Base-by-base conservation (phyloP, 1,140 invertebrate species). In the Chironomus tepperi region DNA sequence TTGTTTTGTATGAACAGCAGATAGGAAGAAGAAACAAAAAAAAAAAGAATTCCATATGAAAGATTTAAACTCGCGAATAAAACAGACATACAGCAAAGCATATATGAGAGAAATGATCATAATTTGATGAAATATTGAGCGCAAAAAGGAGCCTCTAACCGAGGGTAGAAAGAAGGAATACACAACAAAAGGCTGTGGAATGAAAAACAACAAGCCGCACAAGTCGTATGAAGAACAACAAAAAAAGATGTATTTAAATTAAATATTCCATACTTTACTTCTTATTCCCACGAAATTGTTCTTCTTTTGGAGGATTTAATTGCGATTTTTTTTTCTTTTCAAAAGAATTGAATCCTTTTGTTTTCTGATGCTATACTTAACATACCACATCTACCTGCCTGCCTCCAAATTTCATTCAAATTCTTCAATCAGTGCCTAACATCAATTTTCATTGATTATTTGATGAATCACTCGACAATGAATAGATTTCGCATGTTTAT, bases 51-150 rank as follows among this genome's bases (percentile, higher is more conserved):
- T 57, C n/a, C n/a, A n/a, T n/a, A 57, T 70, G 9, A 19, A 21
- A 16, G 65, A 19, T 70, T 34, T 34, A 34, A 21, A 70, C 15
- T 19, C 65, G 16, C 24, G 18, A 70, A 70, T 70, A 18, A 21
- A n/a, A 70, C 65, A 7, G 16, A 57, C 12, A 18, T 19, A 70
- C 65, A 3, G 8, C 6, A 70, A 19, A 70, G 16, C 47, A 12
- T 57, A 70, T 21, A 18, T 70, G n/a, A 21, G 47, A 70, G 19
- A 9, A 21, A 18, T 18, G 19, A 70, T 70, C 65, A 70, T 70
- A 70, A 70, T 70, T 70, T 70, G 65, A 70, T 70, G 65, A 70
- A 70, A 70, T 70, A 70, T 70, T 70, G 16, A 19, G 7, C 18
- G 16, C 64, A 47, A 7, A 67, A 67, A 16, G 24, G 24, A 16